Percentiles rank a stretch among this genome's conserved stretches.
Evolutionary conservation across 2,797 vertebrate species (phyloP).

Genomic region (Sebastes taczanowskii): DNA sequence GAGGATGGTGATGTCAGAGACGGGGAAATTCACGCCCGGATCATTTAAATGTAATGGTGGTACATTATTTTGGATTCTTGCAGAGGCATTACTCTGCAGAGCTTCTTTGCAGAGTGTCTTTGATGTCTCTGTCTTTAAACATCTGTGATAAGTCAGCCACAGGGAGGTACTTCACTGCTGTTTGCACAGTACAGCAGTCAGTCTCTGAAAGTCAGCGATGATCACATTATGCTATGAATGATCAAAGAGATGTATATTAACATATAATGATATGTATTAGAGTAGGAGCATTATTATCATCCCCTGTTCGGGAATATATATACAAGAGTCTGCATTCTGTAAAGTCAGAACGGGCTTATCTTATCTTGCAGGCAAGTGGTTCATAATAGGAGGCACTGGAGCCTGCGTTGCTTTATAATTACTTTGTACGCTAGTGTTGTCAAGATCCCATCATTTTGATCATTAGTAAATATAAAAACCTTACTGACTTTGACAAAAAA

Average conservation of each 20-base stretch:
- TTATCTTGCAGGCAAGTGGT: conserved; percentile 5
- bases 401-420: conserved; percentile 27
- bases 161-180: conserved; percentile 24
- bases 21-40: background rate
- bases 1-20: background rate
- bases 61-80: background rate
- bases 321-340: conserved; percentile 19
- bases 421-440: conserved; percentile 24
- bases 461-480: background rate
- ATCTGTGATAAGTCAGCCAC: conserved; percentile 4
- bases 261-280: conserved; percentile 6
- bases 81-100: background rate
- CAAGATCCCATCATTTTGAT: background rate
- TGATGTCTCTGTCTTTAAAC: conserved; percentile 1
- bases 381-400: background rate
- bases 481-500: background rate
- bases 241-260: conserved; percentile 55
- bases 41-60: background rate
- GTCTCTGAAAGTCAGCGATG: conserved; percentile 15
- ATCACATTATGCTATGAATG: conserved; percentile 48
- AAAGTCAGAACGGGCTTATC: background rate
- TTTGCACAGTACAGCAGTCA: conserved; percentile 27
- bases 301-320: conserved; percentile 26
- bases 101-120: background rate
- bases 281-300: conserved; percentile 15